phyloP scores from a whole-genome alignment of 2,888 invertebrate genomes.

The Torymus texanus region DNA sequence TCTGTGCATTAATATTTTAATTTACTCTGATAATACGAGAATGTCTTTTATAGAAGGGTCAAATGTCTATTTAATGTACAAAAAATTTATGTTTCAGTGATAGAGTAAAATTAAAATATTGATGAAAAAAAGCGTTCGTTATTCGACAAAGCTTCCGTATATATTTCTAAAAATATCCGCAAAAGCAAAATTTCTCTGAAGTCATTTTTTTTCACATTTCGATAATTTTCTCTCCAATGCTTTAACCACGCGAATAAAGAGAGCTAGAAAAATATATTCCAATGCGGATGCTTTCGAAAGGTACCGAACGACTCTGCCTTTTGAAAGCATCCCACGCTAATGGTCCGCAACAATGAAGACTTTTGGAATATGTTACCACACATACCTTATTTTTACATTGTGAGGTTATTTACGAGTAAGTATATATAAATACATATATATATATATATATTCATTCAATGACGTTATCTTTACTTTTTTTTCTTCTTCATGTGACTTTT shows the following conservation, averaged over 20 bases:
- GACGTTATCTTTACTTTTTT: not conserved
- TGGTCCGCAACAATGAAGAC: slow-evolving; percentile 39
- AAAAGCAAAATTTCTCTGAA: too few relatives aligned
- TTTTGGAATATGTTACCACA: slow-evolving; percentile 46
- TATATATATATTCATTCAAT: not conserved
- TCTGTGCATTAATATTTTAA: too few relatives aligned
- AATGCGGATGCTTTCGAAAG: slow-evolving; percentile 73
- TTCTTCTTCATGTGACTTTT: not conserved
- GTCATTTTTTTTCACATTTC: too few relatives aligned
- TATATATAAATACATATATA: slow-evolving; percentile 23
- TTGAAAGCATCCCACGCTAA: slow-evolving; percentile 71
- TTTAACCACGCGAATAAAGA: slow-evolving; percentile 4
- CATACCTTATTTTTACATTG: slow-evolving; percentile 13
- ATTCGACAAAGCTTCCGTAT: slow-evolving; percentile 4
- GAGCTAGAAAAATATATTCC: slow-evolving; percentile 32
- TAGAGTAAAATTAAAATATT: too few relatives aligned
- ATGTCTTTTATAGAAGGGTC: too few relatives aligned
- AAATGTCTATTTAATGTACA: too few relatives aligned
- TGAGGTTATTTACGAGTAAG: slow-evolving; percentile 29
- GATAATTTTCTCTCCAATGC: not conserved
- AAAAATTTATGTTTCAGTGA: too few relatives aligned
- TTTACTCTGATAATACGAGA: too few relatives aligned
- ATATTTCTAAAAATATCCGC: not conserved
- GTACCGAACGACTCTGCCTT: slow-evolving; percentile 70
- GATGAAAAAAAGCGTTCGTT: not conserved